Conservation (phyloP, 2,888 invertebrate genomes). For the Ephialtes manifestator region DNA sequence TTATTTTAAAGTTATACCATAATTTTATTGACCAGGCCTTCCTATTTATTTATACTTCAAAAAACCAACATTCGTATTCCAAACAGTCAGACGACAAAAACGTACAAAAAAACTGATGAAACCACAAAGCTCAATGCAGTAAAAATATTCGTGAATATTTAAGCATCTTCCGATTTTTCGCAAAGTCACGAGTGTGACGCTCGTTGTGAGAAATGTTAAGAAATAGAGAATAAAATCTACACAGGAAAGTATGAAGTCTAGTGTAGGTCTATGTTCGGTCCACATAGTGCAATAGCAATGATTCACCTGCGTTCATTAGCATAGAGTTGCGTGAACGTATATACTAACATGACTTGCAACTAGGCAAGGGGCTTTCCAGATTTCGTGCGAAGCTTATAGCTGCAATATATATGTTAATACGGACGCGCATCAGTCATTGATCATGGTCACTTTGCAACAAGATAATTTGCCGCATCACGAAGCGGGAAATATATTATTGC, state of each 20-base stretch:
- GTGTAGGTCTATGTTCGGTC: conserved; percentile 2
- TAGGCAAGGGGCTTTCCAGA: conserved; percentile 52
- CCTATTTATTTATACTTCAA: too few species aligned
- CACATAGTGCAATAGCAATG: conserved; percentile 10
- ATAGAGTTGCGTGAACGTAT: conserved; percentile 34
- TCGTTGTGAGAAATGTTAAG: conserved; percentile 2
- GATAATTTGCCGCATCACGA: conserved; percentile 29
- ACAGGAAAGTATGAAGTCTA: not conserved
- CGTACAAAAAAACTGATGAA: not conserved
- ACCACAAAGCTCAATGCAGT: not conserved
- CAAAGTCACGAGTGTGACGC: not conserved
- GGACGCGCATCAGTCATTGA: not conserved
- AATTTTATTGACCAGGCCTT: too few species aligned
- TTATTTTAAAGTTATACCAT: too few species aligned
- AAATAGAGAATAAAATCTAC: conserved; percentile 11
- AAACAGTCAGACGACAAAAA: not conserved
- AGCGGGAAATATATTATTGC: conserved; percentile 27
- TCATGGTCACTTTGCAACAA: conserved; percentile 2
- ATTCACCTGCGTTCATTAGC: conserved; percentile 45
- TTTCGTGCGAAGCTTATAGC: conserved; percentile 20
- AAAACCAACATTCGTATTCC: not conserved
- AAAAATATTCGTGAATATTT: not conserved
- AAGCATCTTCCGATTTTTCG: not conserved
- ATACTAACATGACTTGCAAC: conserved; percentile 46
- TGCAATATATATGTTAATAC: conserved; percentile 26